Conservation (phyloP, 2,797 vertebrate species). For the Urocyon cinereoargenteus region DNA sequence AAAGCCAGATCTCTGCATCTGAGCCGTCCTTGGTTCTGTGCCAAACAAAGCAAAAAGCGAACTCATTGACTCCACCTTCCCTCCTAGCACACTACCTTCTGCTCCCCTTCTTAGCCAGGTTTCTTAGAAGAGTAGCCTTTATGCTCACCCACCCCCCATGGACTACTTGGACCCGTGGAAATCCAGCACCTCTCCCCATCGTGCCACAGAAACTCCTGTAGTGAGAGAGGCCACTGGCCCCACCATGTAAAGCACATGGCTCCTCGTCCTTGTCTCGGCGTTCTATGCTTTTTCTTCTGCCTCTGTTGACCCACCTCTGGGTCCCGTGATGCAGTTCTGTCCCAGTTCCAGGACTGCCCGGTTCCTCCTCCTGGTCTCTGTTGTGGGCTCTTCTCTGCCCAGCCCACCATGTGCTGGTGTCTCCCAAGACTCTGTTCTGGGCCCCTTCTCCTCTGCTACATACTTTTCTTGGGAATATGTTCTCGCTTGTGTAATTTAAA, state of each 20-base stretch:
- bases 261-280: neutral
- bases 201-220: neutral
- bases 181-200: neutral
- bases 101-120: neutral
- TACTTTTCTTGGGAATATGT: neutral
- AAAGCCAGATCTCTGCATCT: neutral
- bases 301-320: neutral
- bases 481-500: neutral
- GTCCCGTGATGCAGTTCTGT: neutral
- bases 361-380: neutral
- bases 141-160: neutral
- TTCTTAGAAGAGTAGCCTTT: neutral
- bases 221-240: neutral
- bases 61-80: neutral
- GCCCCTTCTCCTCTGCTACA: neutral
- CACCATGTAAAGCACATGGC: fast-evolving
- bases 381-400: neutral
- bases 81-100: neutral
- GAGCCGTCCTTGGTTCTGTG: neutral
- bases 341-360: neutral
- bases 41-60: neutral
- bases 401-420: neutral
- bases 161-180: neutral
- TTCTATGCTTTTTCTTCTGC: neutral
- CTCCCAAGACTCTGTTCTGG: neutral